Base-by-base conservation (phyloP, 53 echinoderm and acorn worm species). In the Paracentrotus lividus region DNA sequence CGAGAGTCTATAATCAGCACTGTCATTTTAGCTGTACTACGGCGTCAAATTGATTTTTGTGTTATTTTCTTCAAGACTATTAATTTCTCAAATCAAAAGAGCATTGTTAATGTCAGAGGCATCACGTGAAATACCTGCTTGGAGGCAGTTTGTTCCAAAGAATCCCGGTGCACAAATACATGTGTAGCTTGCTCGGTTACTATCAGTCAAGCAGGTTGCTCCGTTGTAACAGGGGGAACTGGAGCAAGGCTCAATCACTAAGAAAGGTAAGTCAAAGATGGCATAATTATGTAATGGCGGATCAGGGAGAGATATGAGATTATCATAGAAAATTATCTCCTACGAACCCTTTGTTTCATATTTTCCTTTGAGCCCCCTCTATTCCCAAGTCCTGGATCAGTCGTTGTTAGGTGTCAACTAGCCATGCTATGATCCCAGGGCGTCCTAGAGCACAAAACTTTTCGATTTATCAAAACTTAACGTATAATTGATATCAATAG, bases 141-240 rank as follows among this genome's bases (percentile, higher is more conserved):
- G 67, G 47, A 77, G 86, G 56, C 96, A 95, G 42, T 94, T 90
- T 59, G 91, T 86, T 49, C 96, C 96, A 31, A 44, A 93, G 96
- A 65, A 93, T 5, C 95, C 96, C 8, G 47, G 10, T 8, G 76
- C n/a, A 42, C 96, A 96, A 24, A 67, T 45, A 77, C 96, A 95
- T 49, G 90, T 85, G 58, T 94, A 96, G 52, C 54, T 12, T 21
- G 90, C 69, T 49, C 90, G 47, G n/a, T 90, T 75, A 24, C 32
- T 72, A 5, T 24, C 26, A 49, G 56, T 52, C 23, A 90, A 16
- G 40, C 94, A 94, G 20, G 58, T 94, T 34, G 26, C 94, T 3
- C 90, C 89, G 31, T 94, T 94, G 54, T 36, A n/a, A 77, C 94
- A 94, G 16, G 88, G 94, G 4, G 42, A 49, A 36, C 88, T 55